Conservation (phyloP, 2,888 invertebrate species). For the Horisme vitalbata region DNA sequence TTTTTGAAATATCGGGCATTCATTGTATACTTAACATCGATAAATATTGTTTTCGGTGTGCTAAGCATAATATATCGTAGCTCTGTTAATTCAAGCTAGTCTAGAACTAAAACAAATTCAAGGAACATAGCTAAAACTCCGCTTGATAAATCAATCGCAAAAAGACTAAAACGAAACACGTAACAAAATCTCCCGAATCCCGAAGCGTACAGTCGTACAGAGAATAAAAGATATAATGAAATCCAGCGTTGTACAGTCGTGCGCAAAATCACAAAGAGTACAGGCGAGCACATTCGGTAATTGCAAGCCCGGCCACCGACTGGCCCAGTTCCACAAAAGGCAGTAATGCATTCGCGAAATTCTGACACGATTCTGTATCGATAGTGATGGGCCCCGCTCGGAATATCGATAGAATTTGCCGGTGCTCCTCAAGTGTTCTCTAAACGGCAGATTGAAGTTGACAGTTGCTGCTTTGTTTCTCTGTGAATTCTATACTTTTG, state of each 20-base stretch:
- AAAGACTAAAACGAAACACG: constrained; percentile 36
- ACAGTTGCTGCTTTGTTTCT: constrained; percentile 32
- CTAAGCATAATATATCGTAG: no score
- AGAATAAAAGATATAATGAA: constrained; percentile 40
- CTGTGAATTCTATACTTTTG: constrained; percentile 13
- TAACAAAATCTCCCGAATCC: constrained; percentile 45
- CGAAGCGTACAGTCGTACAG: constrained; percentile 34
- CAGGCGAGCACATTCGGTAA: constrained; percentile 50
- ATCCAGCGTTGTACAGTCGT: constrained; percentile 37
- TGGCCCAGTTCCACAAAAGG: constrained; percentile 53
- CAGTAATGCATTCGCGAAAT: constrained; percentile 55
- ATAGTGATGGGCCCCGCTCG: constrained; percentile 41
- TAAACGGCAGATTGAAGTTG: constrained; percentile 35
- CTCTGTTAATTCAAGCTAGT: no score
- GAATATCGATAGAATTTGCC: constrained; percentile 42
- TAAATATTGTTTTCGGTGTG: no score
- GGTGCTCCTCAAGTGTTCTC: constrained; percentile 33
- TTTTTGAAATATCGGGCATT: no score
- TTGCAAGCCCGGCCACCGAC: constrained; percentile 46
- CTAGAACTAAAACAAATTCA: no score
- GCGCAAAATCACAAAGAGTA: constrained; percentile 52
- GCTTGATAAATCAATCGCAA: constrained; percentile 34
- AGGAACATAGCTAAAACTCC: no score
- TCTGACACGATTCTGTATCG: constrained; percentile 42
- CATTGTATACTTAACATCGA: no score